phyloP scores from a whole-genome alignment of 2,113 vertebrate species.

The Ophthalmotilapia sp. region DNA sequence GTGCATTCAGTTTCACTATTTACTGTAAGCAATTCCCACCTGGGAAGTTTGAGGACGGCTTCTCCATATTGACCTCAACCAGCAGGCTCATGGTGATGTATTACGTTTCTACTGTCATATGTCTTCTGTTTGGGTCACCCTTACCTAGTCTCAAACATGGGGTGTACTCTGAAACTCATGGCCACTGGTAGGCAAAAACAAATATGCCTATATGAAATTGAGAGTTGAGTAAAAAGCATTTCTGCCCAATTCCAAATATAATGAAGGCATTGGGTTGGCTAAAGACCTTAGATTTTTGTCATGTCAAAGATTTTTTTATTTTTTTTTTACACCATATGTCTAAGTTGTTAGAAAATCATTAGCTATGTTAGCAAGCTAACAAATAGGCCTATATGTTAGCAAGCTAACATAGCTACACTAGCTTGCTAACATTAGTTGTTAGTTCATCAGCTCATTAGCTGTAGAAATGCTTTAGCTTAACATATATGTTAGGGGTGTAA shows the following conservation, averaged over 20 bases:
- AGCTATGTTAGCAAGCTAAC: neutral
- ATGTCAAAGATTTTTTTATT: neutral
- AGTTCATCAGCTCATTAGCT: neutral
- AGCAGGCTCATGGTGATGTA: constrained; percentile 13
- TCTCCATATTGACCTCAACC: constrained; percentile 7
- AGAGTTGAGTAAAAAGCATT: neutral
- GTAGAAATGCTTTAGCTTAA: neutral
- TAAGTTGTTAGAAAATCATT: neutral
- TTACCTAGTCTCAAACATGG: constrained; percentile 37
- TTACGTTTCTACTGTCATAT: constrained; percentile 40
- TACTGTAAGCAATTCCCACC: neutral
- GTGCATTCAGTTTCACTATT: neutral
- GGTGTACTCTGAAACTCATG: constrained; percentile 4
- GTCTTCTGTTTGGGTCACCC: constrained; percentile 42
- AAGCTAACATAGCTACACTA: neutral
- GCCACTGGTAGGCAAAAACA: neutral
- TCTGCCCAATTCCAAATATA: neutral
- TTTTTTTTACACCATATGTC: neutral
- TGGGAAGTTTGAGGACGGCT: neutral
- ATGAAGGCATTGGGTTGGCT: neutral
- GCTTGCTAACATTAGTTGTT: neutral
- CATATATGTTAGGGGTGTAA: neutral
- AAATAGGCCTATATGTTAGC: neutral
- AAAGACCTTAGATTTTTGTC: neutral
- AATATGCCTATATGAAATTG: neutral